These are phyloP conservation scores for Avahi laniger DNA, from an alignment of 2,797 vertebrate species.

Conservation along the genomic window DNA sequence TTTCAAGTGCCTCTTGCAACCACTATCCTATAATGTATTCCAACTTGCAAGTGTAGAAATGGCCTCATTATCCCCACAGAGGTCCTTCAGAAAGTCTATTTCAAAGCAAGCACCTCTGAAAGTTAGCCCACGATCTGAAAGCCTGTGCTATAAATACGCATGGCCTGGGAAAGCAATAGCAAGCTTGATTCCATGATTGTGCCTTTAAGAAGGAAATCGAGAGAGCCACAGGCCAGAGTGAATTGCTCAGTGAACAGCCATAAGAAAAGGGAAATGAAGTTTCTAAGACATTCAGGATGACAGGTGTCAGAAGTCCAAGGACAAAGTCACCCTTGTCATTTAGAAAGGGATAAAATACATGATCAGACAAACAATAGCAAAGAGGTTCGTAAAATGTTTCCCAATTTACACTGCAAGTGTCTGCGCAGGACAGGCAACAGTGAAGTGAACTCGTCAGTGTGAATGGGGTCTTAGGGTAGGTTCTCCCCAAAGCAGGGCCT, in stretches of 20 bases:
- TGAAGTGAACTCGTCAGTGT: not conserved
- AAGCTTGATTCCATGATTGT: not conserved
- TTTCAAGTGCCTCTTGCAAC: constrained; percentile 51
- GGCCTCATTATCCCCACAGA: constrained; percentile 68
- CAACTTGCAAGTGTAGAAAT: constrained; percentile 53
- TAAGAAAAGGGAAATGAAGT: not conserved
- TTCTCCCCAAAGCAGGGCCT: not conserved
- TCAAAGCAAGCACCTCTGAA: constrained; percentile 60
- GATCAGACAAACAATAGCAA: not conserved
- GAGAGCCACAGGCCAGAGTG: not conserved
- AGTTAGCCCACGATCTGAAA: constrained; percentile 45
- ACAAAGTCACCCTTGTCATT: not conserved
- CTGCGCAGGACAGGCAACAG: not conserved
- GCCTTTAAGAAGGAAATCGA: not conserved
- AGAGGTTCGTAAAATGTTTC: not conserved
- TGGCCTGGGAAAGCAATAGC: not conserved
- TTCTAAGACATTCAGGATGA: constrained; percentile 7
- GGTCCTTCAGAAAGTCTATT: constrained; percentile 65
- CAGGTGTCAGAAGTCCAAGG: not conserved
- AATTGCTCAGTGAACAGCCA: not conserved
- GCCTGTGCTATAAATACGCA: constrained; percentile 32
- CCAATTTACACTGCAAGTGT: not conserved
- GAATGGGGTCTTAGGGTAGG: not conserved
- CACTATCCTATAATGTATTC: constrained; percentile 63
- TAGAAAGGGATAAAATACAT: not conserved